Evolutionary conservation across 2,797 vertebrate species (phyloP).

Genomic region (Cygnus olor): DNA sequence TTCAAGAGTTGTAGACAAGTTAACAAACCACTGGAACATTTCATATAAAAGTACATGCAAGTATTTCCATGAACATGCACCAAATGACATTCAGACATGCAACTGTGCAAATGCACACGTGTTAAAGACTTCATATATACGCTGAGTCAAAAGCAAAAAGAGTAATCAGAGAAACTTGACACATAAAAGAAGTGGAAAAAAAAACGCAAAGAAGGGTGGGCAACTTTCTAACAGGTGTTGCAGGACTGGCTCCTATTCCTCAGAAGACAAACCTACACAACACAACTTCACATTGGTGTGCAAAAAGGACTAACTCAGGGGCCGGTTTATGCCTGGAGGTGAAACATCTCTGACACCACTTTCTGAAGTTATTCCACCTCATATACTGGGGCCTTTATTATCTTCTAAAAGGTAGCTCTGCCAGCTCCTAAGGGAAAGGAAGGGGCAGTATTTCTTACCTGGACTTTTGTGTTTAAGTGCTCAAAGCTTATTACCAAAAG

Average conservation of each 20-base stretch:
- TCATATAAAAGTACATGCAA: slow-evolving; percentile 38
- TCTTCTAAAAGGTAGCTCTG: background rate
- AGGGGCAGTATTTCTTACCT: background rate
- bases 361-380: background rate
- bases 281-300: accelerated
- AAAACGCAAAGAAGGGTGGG: background rate
- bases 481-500: background rate
- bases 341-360: background rate
- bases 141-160: background rate
- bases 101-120: background rate
- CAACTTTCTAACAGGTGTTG: background rate
- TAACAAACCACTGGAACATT: background rate
- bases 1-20: background rate
- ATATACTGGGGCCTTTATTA: background rate
- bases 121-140: background rate
- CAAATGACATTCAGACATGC: slow-evolving; percentile 33
- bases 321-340: background rate
- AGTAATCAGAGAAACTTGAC: background rate
- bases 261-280: background rate
- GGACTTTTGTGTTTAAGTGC: background rate
- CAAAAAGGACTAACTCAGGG: background rate
- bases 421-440: background rate
- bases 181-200: background rate
- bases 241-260: background rate
- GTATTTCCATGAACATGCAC: slow-evolving; percentile 35